Evolutionary conservation across 2,888 invertebrate species (phyloP).

Genomic region (Lasioglossum marginatum): DNA sequence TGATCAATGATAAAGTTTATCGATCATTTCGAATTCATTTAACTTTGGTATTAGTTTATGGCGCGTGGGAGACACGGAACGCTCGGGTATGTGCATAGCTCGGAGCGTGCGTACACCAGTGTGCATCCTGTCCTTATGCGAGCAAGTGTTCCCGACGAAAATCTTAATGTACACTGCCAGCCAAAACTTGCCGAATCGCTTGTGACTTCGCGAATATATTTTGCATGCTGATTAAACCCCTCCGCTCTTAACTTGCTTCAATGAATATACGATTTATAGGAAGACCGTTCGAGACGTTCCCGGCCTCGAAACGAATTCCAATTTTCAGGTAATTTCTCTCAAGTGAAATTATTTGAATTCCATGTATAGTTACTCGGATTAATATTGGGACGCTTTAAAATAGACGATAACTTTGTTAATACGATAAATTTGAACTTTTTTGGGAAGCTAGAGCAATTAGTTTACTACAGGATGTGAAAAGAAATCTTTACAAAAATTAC

Average conservation of each 20-base stretch:
- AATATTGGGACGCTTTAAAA: no score
- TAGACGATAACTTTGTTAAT: no score
- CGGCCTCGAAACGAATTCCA: background rate
- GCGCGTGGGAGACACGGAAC: slow-evolving; percentile 67
- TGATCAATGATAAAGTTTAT: slow-evolving; percentile 85
- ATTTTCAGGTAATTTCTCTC: background rate
- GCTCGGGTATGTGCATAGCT: slow-evolving; percentile 54
- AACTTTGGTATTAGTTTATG: slow-evolving; percentile 83
- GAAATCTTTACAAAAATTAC: no score
- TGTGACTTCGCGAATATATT: background rate
- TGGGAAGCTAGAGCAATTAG: no score
- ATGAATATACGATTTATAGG: slow-evolving; percentile 1
- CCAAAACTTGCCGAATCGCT: slow-evolving; percentile 1
- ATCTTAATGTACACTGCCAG: slow-evolving; percentile 1
- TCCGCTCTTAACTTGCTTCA: background rate
- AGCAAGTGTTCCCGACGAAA: slow-evolving; percentile 14
- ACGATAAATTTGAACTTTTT: no score
- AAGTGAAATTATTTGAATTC: no score
- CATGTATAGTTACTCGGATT: no score
- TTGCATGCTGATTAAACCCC: background rate
- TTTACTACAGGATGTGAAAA: no score
- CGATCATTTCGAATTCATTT: slow-evolving; percentile 85
- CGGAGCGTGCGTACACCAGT: slow-evolving; percentile 19
- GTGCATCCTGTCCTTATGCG: slow-evolving; percentile 27
- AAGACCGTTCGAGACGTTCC: background rate